phyloP scores from a whole-genome alignment of 2,113 vertebrate species.

The Archocentrus centrarchus region DNA sequence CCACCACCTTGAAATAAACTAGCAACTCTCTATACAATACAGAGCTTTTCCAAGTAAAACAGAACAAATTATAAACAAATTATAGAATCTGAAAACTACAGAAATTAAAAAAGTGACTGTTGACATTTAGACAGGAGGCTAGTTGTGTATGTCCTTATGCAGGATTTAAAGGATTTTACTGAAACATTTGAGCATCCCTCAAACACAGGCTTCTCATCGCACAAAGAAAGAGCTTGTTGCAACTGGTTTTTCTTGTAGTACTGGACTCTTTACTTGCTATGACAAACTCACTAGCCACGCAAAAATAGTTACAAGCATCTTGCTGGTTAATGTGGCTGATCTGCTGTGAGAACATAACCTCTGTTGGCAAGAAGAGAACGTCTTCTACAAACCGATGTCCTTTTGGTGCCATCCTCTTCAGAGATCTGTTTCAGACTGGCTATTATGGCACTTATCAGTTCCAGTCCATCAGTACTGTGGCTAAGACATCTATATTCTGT shows the following conservation, averaged over 20 bases:
- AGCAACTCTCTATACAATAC: slow-evolving; percentile 25
- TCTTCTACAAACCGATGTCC: not conserved
- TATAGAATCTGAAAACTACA: not conserved
- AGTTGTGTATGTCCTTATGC: not conserved
- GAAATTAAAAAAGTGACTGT: not conserved
- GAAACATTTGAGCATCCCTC: not conserved
- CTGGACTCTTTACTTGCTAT: not conserved
- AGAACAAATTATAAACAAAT: not conserved
- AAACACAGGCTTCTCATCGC: not conserved
- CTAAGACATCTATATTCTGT: slow-evolving; percentile 40
- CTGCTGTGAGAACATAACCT: not conserved
- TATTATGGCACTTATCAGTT: slow-evolving; percentile 69
- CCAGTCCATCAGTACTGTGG: not conserved
- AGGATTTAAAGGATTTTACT: not conserved
- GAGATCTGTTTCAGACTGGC: not conserved
- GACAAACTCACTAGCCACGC: not conserved
- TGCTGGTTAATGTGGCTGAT: not conserved
- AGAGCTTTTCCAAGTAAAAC: slow-evolving; percentile 14
- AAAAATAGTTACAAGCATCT: not conserved
- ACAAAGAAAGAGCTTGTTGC: not conserved
- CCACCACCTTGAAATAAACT: not conserved
- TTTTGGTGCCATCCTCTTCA: not conserved
- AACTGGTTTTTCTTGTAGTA: fast-evolving
- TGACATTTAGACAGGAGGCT: not conserved
- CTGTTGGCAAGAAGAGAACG: not conserved